phyloP scores from a whole-genome alignment of 2,113 vertebrate species.

The Cisticola juncidis region DNA sequence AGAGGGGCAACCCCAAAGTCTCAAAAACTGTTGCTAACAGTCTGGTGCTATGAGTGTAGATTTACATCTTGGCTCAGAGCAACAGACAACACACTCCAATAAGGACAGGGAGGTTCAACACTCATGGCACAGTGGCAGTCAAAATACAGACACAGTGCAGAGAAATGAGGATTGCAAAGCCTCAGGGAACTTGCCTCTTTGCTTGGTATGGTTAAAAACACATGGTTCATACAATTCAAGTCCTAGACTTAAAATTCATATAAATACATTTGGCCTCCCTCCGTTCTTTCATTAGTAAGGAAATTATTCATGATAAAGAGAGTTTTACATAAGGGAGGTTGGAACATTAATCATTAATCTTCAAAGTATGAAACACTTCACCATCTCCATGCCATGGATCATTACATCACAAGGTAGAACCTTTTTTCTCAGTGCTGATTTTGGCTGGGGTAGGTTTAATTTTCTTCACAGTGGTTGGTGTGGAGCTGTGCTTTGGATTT shows the following conservation, averaged over 20 bases:
- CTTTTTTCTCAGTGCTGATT: background rate
- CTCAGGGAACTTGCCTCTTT: background rate
- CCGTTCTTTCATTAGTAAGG: background rate
- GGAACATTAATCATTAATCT: background rate
- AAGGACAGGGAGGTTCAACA: accelerated
- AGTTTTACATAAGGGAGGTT: background rate
- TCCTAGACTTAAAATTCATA: background rate
- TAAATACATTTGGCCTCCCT: background rate
- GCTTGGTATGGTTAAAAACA: accelerated
- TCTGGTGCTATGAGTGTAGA: background rate
- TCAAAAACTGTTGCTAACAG: background rate
- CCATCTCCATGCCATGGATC: background rate
- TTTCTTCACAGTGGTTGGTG: background rate
- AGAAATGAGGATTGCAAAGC: background rate
- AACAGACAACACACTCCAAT: background rate
- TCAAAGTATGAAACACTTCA: background rate
- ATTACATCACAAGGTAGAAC: background rate
- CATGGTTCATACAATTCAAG: background rate
- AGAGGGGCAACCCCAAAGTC: background rate
- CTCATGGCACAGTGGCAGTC: background rate
- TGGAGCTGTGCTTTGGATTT: background rate
- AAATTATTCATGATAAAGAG: background rate
- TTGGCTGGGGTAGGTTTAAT: no score
- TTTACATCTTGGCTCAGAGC: background rate
- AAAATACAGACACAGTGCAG: accelerated